Base-by-base conservation (phyloP, 2,888 invertebrate genomes). In the Elegia similella region DNA sequence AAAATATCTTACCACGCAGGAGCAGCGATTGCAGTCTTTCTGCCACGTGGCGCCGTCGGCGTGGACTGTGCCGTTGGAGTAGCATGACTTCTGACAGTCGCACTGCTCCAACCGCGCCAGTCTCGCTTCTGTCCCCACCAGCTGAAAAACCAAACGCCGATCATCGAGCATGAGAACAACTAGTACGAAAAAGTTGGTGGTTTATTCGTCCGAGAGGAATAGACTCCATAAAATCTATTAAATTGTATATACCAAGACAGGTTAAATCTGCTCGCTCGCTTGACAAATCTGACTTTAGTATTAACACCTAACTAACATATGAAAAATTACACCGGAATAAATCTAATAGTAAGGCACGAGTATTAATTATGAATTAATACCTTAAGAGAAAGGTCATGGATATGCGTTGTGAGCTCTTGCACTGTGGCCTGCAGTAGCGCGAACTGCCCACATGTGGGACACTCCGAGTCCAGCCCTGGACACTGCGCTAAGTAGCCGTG, bases 361-460 rank as follows among this genome's bases (percentile, higher is more conserved):
- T n/a, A n/a, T n/a, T n/a, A n/a, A n/a, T n/a, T n/a, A n/a, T n/a
- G n/a, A n/a, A n/a, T n/a, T n/a, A n/a, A n/a, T n/a, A 97, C 97
- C 95, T 96, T 96, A 88, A 95, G 93, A 79, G 95, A 95, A 85
- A 97, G 93, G 88, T 96, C 95, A 90, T 95, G 94, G 85, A 97
- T 94, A 90, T 95, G 94, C 86, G 94, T 93, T 81, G 95, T 95
- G 81, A 97, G 93, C 84, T 95, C 94, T 84, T 95, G 95, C 74
- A 97, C 96, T 63, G 95, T 95, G 76, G 94, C 95, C 91, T 97
- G 96, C 79, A 98, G 93, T 81, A 95, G 92, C 72, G 95, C 94
- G 90, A 96, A 97, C 89, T 97, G 96, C 69, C 97, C 97, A 87
- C 97, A 98, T 52, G 97, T 97, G 64, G 97, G 97, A 87, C 98